Percentiles rank a stretch among this genome's conserved stretches.
Evolutionary conservation across 2,797 vertebrate species (phyloP).

Genomic region (Cirrhinus molitorella): DNA sequence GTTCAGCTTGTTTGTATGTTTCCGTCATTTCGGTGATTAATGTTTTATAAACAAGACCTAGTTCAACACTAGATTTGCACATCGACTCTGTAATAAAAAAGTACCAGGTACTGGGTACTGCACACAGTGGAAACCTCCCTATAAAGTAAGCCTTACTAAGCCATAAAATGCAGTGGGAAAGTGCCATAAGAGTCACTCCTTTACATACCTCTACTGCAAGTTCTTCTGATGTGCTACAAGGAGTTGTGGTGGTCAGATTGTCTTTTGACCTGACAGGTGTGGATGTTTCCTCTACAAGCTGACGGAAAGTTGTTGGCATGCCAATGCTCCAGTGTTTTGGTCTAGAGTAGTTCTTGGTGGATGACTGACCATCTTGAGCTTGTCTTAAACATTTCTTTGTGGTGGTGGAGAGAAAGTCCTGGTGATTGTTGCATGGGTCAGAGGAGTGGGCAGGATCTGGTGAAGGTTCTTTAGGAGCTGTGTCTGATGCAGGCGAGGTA

Average conservation of each 20-base stretch:
- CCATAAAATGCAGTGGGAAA: too few species aligned
- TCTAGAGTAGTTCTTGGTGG: neutral
- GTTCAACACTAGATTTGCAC: too few species aligned
- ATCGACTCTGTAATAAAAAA: too few species aligned
- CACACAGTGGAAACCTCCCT: too few species aligned
- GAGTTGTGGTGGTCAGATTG: neutral
- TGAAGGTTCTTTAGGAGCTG: constrained; percentile 25
- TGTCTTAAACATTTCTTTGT: neutral
- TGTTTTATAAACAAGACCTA: too few species aligned
- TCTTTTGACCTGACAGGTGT: neutral
- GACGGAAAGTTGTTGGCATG: constrained; percentile 36
- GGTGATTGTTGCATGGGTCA: neutral
- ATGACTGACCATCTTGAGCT: neutral
- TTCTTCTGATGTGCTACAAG: constrained; percentile 4
- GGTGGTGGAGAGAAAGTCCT: neutral
- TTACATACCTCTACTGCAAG: neutral
- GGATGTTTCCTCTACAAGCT: neutral
- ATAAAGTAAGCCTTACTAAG: too few species aligned
- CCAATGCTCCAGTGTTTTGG: constrained; percentile 13
- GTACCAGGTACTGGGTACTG: too few species aligned
- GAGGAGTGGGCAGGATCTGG: neutral
- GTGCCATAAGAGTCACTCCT: neutral
- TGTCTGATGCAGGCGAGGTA: constrained; percentile 56
- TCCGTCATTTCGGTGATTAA: too few species aligned
- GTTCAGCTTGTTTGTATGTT: too few species aligned